Conservation (phyloP, 2,797 vertebrate species). For the Lagorchestes hirsutus region DNA sequence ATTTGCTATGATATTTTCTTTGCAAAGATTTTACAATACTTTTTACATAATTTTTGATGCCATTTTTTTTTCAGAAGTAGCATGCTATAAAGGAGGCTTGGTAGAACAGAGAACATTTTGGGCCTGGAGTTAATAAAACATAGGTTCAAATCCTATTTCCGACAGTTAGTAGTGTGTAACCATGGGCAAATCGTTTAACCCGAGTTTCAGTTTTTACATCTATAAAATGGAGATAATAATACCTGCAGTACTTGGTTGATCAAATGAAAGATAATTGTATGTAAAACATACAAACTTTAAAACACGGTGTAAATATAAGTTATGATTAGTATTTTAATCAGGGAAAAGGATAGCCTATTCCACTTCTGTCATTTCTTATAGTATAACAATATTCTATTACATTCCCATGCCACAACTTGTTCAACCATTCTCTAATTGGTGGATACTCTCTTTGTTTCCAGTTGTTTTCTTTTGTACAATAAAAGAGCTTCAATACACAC, state of each 20-base stretch:
- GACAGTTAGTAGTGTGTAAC: constrained; percentile 4
- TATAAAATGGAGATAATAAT: constrained; percentile 34
- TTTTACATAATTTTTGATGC: not conserved
- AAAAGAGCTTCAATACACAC: no score
- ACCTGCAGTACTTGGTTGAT: not conserved
- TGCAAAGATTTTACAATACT: not conserved
- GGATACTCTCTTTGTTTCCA: not conserved
- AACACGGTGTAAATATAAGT: not conserved
- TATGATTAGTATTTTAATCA: not conserved
- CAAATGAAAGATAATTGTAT: not conserved
- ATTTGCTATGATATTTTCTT: not conserved
- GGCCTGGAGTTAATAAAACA: not conserved
- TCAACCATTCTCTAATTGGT: not conserved
- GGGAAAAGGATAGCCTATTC: not conserved
- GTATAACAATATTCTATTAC: not conserved
- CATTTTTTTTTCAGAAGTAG: not conserved
- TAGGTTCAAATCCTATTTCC: not conserved
- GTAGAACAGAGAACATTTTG: not conserved
- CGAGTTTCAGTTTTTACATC: not conserved
- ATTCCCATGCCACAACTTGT: not conserved
- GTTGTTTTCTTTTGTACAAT: no score
- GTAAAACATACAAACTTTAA: not conserved
- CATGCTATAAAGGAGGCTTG: not conserved
- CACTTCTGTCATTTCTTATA: not conserved
- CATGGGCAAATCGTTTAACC: not conserved